phyloP scores from a whole-genome alignment of 2,888 invertebrate genomes.

The Pristionchus japonicus region DNA sequence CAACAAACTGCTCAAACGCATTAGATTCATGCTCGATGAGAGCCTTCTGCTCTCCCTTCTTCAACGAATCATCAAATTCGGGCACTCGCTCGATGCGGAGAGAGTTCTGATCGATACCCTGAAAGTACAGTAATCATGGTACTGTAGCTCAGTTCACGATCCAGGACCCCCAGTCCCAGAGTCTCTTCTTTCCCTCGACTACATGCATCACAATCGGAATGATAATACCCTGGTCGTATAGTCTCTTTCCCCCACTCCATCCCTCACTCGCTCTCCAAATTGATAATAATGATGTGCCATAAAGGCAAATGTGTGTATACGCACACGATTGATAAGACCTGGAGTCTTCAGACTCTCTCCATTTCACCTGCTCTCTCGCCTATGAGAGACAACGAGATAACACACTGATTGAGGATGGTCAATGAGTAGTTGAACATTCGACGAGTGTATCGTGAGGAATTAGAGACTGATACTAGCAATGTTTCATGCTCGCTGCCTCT shows the following conservation, averaged over 20 bases:
- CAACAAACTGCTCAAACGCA: constrained; percentile 15
- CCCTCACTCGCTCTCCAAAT: background rate
- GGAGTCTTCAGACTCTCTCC: background rate
- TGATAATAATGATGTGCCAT: background rate
- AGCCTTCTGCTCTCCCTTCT: constrained; percentile 25
- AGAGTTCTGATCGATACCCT: constrained; percentile 30
- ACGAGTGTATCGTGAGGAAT: no score
- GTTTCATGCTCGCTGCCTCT: no score
- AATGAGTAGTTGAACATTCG: no score
- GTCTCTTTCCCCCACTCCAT: background rate
- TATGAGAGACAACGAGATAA: background rate
- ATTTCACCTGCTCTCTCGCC: background rate
- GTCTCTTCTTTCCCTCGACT: background rate
- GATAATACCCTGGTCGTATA: background rate
- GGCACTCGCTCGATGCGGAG: background rate
- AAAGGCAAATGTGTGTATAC: background rate
- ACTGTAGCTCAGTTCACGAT: background rate
- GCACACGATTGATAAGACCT: background rate
- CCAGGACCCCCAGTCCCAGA: background rate
- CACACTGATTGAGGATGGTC: background rate
- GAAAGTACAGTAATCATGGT: background rate
- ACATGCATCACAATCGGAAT: background rate
- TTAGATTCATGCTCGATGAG: constrained; percentile 28
- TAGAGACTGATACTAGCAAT: no score
- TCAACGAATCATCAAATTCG: constrained; percentile 15